Evolutionary conservation across 1,140 invertebrate genomes (phyloP).

Genomic region (Plodia interpunctella): DNA sequence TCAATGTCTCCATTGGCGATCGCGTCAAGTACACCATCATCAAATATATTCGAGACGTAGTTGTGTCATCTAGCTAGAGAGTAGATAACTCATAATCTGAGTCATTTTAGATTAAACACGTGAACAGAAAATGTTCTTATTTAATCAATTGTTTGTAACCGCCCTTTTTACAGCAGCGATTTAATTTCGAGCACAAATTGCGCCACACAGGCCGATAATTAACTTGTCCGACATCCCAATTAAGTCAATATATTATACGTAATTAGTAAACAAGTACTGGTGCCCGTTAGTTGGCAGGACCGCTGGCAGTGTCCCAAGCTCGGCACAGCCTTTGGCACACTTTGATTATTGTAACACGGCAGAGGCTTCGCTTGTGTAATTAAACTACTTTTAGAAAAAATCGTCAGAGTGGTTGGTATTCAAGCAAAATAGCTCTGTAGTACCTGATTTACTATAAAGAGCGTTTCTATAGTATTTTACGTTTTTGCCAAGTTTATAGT

Average conservation of each 20-base stretch:
- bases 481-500: too few relatives aligned
- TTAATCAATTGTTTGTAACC: not conserved
- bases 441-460: too few relatives aligned
- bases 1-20: too few relatives aligned
- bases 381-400: not conserved
- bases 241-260: constrained; percentile 3
- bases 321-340: not conserved
- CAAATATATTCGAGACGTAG: too few relatives aligned
- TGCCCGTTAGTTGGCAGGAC: not conserved
- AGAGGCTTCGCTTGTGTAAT: not conserved
- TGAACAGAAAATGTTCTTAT: too few relatives aligned
- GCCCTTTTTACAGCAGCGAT: not conserved
- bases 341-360: not conserved
- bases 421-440: too few relatives aligned
- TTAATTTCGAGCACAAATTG: not conserved
- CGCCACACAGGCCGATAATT: not conserved
- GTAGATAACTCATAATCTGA: too few relatives aligned
- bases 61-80: too few relatives aligned
- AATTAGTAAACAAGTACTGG: constrained; percentile 3
- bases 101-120: too few relatives aligned
- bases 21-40: too few relatives aligned
- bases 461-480: too few relatives aligned
- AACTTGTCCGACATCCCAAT: not conserved
- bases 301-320: not conserved
- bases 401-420: too few relatives aligned